Percentiles rank a stretch among this genome's conserved stretches.
phyloP scores from a whole-genome alignment of 2,113 vertebrate species.

The Anhinga rufa region DNA sequence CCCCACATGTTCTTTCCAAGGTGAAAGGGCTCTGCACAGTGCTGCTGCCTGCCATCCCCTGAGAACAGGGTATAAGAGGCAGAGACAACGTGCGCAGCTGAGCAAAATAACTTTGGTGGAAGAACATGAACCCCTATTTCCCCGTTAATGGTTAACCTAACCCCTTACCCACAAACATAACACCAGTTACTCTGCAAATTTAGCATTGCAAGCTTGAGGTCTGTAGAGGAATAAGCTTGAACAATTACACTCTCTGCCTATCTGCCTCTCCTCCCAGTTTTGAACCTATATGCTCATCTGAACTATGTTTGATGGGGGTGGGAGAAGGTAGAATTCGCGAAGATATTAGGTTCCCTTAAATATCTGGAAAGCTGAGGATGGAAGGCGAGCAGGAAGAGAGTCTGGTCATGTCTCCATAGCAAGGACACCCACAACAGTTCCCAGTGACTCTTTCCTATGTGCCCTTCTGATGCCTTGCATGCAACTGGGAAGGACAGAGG shows the following conservation, averaged over 20 bases:
- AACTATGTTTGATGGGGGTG: neutral
- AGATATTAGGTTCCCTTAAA: neutral
- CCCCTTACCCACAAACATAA: neutral
- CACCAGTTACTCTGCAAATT: conserved; percentile 7
- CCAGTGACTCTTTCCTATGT: neutral
- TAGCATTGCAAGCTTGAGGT: conserved; percentile 11
- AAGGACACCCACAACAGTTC: neutral
- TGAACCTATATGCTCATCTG: neutral
- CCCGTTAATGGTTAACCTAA: conserved; percentile 39
- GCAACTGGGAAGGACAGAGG: neutral
- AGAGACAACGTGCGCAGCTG: neutral
- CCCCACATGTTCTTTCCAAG: neutral
- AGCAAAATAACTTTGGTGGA: neutral
- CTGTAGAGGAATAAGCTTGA: neutral
- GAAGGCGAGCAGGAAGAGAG: neutral
- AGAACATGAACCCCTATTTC: neutral
- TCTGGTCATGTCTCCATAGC: neutral
- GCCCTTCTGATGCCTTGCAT: neutral
- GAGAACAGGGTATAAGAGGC: neutral
- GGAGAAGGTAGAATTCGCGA: neutral
- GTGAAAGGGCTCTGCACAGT: neutral
- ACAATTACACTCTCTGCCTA: neutral
- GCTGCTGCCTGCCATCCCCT: neutral
- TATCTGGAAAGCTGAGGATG: neutral
- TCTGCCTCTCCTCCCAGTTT: neutral